A percentile compares a stretch with the other conserved stretches of the same genome.
These are phyloP conservation scores for Elymnias hypermnestra DNA, from an alignment of 1,140 invertebrate genomes.

Conservation along the genomic window DNA sequence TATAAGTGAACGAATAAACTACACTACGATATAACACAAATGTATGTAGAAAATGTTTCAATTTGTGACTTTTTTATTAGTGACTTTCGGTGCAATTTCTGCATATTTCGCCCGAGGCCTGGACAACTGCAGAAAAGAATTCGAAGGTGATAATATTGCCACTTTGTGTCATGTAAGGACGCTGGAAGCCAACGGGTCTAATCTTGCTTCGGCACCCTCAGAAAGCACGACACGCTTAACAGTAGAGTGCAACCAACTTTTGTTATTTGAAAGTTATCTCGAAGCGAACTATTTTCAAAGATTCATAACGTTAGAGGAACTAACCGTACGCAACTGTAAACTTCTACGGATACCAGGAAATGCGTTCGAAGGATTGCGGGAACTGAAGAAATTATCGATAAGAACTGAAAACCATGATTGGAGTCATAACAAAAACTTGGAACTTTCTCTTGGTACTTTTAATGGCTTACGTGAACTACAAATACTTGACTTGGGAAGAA, in stretches of 20 bases:
- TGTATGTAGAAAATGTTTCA: constrained; percentile 70
- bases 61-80: constrained; percentile 66
- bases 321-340: constrained; percentile 87
- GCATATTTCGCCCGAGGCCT: constrained; percentile 52
- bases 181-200: constrained; percentile 81
- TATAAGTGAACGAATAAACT: constrained; percentile 32
- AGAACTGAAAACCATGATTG: constrained; percentile 87
- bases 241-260: constrained; percentile 85
- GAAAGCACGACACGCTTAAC: constrained; percentile 83
- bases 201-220: constrained; percentile 73
- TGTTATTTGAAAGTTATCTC: constrained; percentile 88
- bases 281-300: constrained; percentile 84
- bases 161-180: constrained; percentile 83
- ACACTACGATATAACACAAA: constrained; percentile 45
- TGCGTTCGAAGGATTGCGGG: constrained; percentile 84
- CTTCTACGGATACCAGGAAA: constrained; percentile 85
- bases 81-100: constrained; percentile 64
- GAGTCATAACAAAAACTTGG: constrained; percentile 82
- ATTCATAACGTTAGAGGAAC: constrained; percentile 83
- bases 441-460: constrained; percentile 82
- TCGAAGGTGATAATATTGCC: constrained; percentile 51
- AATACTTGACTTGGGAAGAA: constrained; percentile 85
- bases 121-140: constrained; percentile 49
- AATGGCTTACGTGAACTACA: constrained; percentile 85
- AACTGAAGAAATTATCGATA: constrained; percentile 85